These are phyloP conservation scores for Pandemis heparana DNA, from an alignment of 2,888 invertebrate species.

Conservation along the genomic window DNA sequence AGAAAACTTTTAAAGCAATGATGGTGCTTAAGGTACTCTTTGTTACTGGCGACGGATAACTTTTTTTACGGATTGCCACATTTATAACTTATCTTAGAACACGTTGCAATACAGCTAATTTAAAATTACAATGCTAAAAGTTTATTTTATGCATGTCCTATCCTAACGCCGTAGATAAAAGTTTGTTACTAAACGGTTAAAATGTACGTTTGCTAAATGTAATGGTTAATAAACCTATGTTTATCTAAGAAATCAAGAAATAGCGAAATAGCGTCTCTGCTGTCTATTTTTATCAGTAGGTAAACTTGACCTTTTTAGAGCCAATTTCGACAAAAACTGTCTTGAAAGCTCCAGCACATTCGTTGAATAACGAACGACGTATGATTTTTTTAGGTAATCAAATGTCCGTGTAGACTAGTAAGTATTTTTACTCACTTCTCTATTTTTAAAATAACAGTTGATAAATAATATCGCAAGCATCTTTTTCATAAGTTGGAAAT, in stretches of 20 bases:
- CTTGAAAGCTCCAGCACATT: not conserved
- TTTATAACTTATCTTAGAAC: slow-evolving; percentile 48
- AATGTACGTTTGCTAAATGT: not conserved
- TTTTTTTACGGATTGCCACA: slow-evolving; percentile 51
- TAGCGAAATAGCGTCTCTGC: no score
- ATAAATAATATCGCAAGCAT: not conserved
- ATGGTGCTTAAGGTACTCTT: slow-evolving; percentile 68
- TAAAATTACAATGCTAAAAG: slow-evolving; percentile 55
- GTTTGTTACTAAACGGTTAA: not conserved
- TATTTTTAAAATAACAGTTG: not conserved
- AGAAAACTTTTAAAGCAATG: slow-evolving; percentile 61
- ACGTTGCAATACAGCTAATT: slow-evolving; percentile 54
- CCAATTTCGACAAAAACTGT: not conserved
- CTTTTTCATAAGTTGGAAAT: not conserved
- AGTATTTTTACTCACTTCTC: not conserved
- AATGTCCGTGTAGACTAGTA: not conserved
- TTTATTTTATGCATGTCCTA: slow-evolving; percentile 22
- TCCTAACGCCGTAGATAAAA: not conserved
- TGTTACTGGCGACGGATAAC: slow-evolving; percentile 52
- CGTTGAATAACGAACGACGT: not conserved
- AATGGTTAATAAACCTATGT: not conserved
- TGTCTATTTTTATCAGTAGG: no score
- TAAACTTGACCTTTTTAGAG: not conserved
- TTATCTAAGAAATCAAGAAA: not conserved
- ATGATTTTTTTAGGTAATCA: not conserved